A percentile compares a stretch with the other conserved stretches of the same genome.
phyloP scores from a whole-genome alignment of 2,797 vertebrate species.

The Antennarius maculatus region DNA sequence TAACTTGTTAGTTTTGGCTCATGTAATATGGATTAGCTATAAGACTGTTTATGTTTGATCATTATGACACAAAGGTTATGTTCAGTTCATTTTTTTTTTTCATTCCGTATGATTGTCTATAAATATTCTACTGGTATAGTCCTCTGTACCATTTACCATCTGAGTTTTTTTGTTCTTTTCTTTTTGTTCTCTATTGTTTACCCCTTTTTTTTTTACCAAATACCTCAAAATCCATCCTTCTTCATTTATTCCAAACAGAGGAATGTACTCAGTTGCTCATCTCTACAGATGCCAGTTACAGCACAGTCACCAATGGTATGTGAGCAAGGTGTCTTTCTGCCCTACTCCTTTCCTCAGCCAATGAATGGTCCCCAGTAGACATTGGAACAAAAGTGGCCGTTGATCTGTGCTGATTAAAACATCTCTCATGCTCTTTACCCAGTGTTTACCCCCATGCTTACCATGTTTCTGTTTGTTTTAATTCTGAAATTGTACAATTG shows the following conservation, averaged over 20 bases:
- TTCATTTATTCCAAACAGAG: conserved; percentile 73
- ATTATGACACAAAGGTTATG: conserved; percentile 32
- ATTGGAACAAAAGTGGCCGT: conserved; percentile 57
- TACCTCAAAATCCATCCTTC: conserved; percentile 52
- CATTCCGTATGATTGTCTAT: conserved; percentile 1
- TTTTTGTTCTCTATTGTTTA: conserved; percentile 58
- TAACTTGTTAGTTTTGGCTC: conserved; percentile 61
- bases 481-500: conserved; percentile 44
- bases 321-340: conserved; percentile 60
- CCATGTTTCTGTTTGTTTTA: conserved; percentile 52
- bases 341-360: conserved; percentile 50
- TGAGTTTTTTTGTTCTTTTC: conserved; percentile 50
- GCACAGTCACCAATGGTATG: conserved; percentile 83
- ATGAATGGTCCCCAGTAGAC: conserved; percentile 55
- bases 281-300: conserved; percentile 76
- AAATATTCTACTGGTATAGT: conserved; percentile 4
- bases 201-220: conserved; percentile 44
- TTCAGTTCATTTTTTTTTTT: conserved; percentile 16
- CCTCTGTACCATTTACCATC: conserved; percentile 28
- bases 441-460: conserved; percentile 39
- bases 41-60: conserved; percentile 46
- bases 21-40: conserved; percentile 34
- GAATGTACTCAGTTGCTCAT: conserved; percentile 76
- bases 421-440: conserved; percentile 30
- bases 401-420: neutral